phyloP scores from a whole-genome alignment of 2,888 invertebrate genomes.

The Thysanoteuthis rhombus region DNA sequence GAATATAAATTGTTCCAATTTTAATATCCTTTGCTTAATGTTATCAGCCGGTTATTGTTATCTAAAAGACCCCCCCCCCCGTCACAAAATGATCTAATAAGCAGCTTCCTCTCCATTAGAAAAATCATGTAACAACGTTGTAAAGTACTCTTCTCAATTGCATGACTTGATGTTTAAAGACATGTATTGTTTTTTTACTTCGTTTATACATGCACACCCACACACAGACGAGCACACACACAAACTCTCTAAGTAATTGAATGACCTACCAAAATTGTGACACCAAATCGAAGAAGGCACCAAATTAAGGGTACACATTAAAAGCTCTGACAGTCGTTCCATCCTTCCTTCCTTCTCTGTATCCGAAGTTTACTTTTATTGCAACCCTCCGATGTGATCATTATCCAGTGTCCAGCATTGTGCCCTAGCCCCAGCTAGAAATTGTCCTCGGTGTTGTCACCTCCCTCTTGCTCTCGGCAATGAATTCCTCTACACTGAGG shows the following conservation, averaged over 20 bases:
- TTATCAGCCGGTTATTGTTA: no score
- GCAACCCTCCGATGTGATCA: background rate
- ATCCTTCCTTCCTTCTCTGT: background rate
- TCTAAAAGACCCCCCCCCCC: no score
- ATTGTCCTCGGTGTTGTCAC: background rate
- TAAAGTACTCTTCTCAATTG: no score
- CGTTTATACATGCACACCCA: background rate
- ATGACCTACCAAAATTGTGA: background rate
- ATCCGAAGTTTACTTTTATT: background rate
- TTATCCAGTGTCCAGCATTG: background rate
- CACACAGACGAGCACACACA: background rate
- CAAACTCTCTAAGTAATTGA: background rate
- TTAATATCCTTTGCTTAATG: no score
- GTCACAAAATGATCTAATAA: no score
- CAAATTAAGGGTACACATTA: background rate
- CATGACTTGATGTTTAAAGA: no score
- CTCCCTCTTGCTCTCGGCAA: background rate
- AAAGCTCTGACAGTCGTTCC: background rate
- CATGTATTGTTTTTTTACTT: no score
- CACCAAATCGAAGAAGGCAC: background rate
- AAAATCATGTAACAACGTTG: no score
- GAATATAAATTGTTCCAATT: no score
- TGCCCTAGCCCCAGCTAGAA: background rate
- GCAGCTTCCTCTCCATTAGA: no score
- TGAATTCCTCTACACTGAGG: background rate